Evolutionary conservation across 2,888 invertebrate genomes (phyloP).

Genomic region (Luperina testacea): DNA sequence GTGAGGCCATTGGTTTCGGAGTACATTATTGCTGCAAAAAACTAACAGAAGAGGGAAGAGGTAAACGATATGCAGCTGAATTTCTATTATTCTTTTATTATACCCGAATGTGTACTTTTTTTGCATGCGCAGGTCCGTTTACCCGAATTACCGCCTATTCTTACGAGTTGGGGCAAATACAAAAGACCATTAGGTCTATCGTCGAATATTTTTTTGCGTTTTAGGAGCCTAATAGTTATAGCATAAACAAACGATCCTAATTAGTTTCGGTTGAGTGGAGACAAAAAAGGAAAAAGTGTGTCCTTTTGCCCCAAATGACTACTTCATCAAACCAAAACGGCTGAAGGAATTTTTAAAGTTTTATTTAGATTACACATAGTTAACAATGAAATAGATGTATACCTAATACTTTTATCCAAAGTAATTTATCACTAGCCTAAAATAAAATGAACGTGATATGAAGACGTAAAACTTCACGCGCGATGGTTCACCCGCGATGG

Average conservation of each 20-base stretch:
- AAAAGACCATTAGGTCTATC: not conserved
- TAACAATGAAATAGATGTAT: not conserved
- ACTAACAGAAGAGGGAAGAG: not conserved
- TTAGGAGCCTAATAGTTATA: not conserved
- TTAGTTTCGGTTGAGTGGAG: not conserved
- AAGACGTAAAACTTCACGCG: slow-evolving; percentile 11
- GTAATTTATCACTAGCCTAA: slow-evolving; percentile 5
- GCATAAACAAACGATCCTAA: not conserved
- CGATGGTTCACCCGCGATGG: no score
- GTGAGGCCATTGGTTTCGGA: no score
- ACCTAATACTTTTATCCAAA: not conserved
- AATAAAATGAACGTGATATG: slow-evolving; percentile 8
- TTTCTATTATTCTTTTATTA: not conserved
- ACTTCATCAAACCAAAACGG: not conserved
- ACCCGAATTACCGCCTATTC: not conserved
- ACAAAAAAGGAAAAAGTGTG: not conserved
- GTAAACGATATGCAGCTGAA: no score
- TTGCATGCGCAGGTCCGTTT: not conserved
- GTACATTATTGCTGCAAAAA: not conserved
- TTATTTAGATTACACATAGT: not conserved
- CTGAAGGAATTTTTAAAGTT: not conserved
- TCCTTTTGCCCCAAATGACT: not conserved
- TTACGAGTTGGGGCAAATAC: not conserved
- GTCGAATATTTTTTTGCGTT: not conserved
- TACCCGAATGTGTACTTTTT: not conserved